Conservation (phyloP, 2,113 vertebrate genomes). For the Oryzias celebensis region DNA sequence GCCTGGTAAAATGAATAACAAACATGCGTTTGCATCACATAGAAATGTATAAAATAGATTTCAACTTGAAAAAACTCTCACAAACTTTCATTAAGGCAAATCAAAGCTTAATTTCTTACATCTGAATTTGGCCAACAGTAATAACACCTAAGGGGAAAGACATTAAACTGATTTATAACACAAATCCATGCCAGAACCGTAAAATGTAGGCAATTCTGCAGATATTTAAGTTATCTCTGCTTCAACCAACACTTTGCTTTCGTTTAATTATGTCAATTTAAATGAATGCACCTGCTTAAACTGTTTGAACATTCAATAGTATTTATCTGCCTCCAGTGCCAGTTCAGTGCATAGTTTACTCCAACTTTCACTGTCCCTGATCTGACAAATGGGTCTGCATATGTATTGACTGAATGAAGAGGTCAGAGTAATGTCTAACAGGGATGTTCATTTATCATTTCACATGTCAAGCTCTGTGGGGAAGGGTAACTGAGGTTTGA, state of each 20-base stretch:
- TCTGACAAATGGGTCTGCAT: constrained; percentile 39
- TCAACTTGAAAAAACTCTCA: too few relatives aligned
- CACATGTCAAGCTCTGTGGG: constrained; percentile 38
- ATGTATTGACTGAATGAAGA: constrained; percentile 42
- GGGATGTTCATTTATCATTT: constrained; percentile 48
- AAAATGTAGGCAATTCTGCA: background rate
- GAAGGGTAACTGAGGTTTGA: constrained; percentile 55
- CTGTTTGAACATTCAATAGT: constrained; percentile 3
- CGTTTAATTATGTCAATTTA: constrained; percentile 14
- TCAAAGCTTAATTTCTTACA: too few relatives aligned
- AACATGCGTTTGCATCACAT: too few relatives aligned
- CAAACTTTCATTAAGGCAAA: too few relatives aligned
- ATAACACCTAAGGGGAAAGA: too few relatives aligned
- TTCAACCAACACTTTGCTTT: background rate
- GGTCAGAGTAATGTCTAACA: constrained; percentile 43
- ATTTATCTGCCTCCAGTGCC: background rate
- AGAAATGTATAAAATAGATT: too few relatives aligned
- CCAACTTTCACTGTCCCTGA: background rate
- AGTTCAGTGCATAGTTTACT: constrained; percentile 7
- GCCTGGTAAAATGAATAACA: background rate
- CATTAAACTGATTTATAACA: background rate
- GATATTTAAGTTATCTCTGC: background rate
- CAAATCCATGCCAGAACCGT: background rate
- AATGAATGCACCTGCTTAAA: background rate
- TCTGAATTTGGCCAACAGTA: too few relatives aligned